These are phyloP conservation scores for Sebastes vulpes DNA, from an alignment of 2,797 vertebrate species.

Conservation along the genomic window DNA sequence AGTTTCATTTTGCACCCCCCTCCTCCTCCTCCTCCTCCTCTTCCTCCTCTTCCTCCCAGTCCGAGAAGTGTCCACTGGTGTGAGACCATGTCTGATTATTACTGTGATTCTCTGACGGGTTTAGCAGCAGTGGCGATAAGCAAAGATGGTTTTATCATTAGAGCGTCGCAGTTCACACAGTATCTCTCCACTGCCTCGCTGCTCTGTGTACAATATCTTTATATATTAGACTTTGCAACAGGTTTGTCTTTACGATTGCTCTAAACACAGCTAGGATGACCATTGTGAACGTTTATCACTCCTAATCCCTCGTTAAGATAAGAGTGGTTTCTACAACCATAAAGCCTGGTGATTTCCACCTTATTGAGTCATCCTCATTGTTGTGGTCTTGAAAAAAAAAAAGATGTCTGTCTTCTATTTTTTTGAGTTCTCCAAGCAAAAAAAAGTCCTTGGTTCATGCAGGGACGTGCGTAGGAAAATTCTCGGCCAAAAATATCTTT, in stretches of 20 bases:
- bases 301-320: conserved; percentile 75
- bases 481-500: conserved; percentile 19
- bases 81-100: conserved; percentile 58
- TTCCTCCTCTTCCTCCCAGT: conserved; percentile 2
- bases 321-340: conserved; percentile 52
- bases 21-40: conserved; percentile 1
- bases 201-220: conserved; percentile 7
- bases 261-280: conserved; percentile 5
- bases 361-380: conserved; percentile 22
- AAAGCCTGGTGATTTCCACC: conserved; percentile 48
- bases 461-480: conserved; percentile 2
- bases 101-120: conserved; percentile 44
- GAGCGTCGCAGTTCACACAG: conserved; percentile 32
- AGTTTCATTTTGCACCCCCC: conserved; percentile 58
- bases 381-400: neutral
- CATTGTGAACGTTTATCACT: conserved; percentile 36
- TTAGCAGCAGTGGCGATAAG: conserved; percentile 49
- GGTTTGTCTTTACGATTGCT: conserved; percentile 29
- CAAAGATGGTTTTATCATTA: conserved; percentile 45
- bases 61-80: conserved; percentile 56
- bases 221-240: conserved; percentile 42
- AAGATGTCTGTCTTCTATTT: neutral
- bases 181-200: conserved; percentile 25
- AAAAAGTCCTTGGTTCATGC: conserved; percentile 8
- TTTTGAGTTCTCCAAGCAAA: neutral